These are phyloP conservation scores for Podargus strigoides DNA, from an alignment of 2,797 vertebrate species.

Conservation along the genomic window DNA sequence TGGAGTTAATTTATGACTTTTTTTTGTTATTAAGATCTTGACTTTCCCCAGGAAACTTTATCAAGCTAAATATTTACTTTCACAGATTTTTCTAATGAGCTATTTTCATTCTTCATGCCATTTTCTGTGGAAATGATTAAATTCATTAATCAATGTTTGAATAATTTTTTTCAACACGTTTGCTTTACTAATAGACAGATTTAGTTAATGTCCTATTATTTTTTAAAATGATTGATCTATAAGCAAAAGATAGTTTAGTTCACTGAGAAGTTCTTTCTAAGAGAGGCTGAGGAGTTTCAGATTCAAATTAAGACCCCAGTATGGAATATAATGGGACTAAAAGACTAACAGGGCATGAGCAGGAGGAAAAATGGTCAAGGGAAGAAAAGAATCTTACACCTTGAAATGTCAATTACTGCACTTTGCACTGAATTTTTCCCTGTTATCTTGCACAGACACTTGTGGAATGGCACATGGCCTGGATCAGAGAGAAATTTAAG, in stretches of 20 bases:
- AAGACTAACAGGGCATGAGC: neutral
- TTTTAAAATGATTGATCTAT: neutral
- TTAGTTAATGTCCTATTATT: neutral
- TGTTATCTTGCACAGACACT: neutral
- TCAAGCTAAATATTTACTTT: conserved; percentile 41
- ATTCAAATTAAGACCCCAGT: neutral
- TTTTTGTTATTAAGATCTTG: neutral
- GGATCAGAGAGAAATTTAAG: neutral
- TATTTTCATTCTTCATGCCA: conserved; percentile 1
- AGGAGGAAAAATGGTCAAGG: neutral
- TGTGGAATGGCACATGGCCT: neutral
- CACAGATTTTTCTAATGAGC: conserved; percentile 1
- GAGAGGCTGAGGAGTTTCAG: neutral
- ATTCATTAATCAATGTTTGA: conserved; percentile 33
- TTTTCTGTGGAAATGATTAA: neutral
- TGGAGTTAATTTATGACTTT: neutral
- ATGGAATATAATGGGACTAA: neutral
- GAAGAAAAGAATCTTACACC: neutral
- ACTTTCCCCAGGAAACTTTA: neutral
- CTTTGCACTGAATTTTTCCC: conserved; percentile 41
- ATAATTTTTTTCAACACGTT: neutral
- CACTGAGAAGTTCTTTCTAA: neutral
- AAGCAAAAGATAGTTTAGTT: neutral
- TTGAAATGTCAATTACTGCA: neutral
- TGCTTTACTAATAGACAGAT: neutral